Percentiles rank a stretch among this genome's conserved stretches.
phyloP scores from a whole-genome alignment of 2,888 invertebrate species.

The Sabellastarte sp. region DNA sequence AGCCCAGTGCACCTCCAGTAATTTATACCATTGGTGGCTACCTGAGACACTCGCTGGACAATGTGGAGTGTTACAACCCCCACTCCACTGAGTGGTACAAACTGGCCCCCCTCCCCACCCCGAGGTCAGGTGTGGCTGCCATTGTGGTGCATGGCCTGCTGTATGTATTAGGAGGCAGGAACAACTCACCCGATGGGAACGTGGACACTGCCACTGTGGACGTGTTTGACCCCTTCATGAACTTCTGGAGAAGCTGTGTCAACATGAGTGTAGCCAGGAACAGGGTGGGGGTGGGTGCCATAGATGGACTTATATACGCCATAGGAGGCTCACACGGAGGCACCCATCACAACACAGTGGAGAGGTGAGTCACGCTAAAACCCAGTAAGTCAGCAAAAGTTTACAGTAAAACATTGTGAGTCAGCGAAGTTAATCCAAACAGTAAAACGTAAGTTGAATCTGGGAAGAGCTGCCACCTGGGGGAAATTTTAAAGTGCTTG shows the following conservation, averaged over 20 bases:
- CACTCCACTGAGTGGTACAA: constrained; percentile 80
- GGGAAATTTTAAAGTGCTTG: too few relatives aligned
- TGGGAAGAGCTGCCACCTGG: too few relatives aligned
- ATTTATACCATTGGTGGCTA: constrained; percentile 92
- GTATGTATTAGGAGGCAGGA: constrained; percentile 89
- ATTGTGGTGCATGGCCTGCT: constrained; percentile 67
- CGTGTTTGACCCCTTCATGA: constrained; percentile 80
- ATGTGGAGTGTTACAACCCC: constrained; percentile 84
- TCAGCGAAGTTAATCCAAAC: too few relatives aligned
- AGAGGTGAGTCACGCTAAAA: constrained; percentile 81
- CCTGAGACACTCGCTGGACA: constrained; percentile 79
- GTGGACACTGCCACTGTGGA: constrained; percentile 68
- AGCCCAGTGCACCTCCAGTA: constrained; percentile 77
- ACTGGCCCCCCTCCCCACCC: constrained; percentile 79
- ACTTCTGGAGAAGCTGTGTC: constrained; percentile 82
- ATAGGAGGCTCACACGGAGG: constrained; percentile 87
- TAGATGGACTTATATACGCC: constrained; percentile 87
- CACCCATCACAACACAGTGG: constrained; percentile 83
- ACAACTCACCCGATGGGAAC: constrained; percentile 78
- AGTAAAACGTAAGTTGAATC: too few relatives aligned
- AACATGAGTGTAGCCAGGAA: constrained; percentile 80
- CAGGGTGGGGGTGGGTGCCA: constrained; percentile 88
- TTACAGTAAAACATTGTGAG: too few relatives aligned
- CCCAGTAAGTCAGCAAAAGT: too few relatives aligned
- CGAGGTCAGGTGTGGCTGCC: constrained; percentile 72